Evolutionary conservation across 1,140 invertebrate genomes (phyloP).

Genomic region (Paraescarpia echinospica): DNA sequence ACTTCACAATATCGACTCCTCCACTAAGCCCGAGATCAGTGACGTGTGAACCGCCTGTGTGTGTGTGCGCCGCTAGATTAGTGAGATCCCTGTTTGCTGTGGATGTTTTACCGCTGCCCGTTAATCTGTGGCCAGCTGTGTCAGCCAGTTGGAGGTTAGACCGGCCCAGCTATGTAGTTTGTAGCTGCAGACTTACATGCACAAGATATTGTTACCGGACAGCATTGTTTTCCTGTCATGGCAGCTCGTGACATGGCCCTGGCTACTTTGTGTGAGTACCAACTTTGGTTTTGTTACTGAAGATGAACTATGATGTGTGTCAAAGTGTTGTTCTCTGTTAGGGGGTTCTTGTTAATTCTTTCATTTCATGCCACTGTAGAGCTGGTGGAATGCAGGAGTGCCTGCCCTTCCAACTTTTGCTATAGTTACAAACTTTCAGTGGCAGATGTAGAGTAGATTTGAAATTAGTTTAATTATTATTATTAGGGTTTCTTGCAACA

Average conservation of each 20-base stretch:
- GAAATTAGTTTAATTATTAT: not conserved
- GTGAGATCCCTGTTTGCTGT: not conserved
- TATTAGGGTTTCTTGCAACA: not conserved
- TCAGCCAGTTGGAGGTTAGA: not conserved
- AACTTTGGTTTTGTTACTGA: not conserved
- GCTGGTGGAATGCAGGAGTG: not conserved
- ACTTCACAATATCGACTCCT: not conserved
- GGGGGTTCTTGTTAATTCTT: not conserved
- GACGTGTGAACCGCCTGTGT: not conserved
- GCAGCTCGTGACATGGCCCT: not conserved
- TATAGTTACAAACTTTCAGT: not conserved
- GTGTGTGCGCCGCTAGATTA: not conserved
- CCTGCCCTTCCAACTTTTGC: not conserved
- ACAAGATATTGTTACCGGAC: not conserved
- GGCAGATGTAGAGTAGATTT: not conserved
- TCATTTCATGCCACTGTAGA: not conserved
- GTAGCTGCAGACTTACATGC: not conserved
- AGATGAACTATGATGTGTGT: not conserved
- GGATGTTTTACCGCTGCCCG: not conserved
- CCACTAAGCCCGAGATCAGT: not conserved
- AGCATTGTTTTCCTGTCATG: not conserved
- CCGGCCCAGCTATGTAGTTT: not conserved
- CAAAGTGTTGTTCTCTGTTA: not conserved
- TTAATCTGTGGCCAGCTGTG: not conserved
- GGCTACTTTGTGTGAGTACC: not conserved